Base-by-base conservation (phyloP, 2,888 invertebrate genomes). In the Prosapia bicincta region DNA sequence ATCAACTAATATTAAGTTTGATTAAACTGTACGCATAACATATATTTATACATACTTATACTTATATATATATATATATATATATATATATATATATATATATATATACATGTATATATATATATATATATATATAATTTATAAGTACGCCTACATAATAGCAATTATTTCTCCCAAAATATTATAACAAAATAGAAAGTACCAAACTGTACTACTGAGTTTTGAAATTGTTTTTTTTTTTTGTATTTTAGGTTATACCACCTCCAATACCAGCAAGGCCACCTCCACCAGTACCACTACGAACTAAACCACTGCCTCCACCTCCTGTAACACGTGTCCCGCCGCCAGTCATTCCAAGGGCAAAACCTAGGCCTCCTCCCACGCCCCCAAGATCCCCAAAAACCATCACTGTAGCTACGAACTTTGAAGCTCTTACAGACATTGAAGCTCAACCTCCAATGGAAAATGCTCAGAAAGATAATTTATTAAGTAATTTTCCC, bases 281-380 rank as follows among this genome's bases (percentile, higher is more conserved):
- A 76, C 83, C 83, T 69, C 84, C 83, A 73, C 83, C 84, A 9
- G 84, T 84, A 75, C 79, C 77, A 3, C 75, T 72, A 43, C 74
- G 75, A 7, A 66, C 67, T 9, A 66, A 65, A 26, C 67, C 71
- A 13, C 10, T 69, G 24, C 76, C 73, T 75, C 86, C 86, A 15
- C 87, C 86, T 69, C 86, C 86, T 1, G 84, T 86, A 3, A 85
- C 86, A 0, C 86, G 86, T 0, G 84, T 80, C 81, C 88, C 84
- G 23, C 85, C 88, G 0, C 76, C 75, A 6, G 79, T 79, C 7
- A 54, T 20, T 5, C 54, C 54, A 5, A 54, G 54, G 20, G 2
- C 54, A n/a, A 54, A 13, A 54, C 72, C 10, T 30, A 7, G 15
- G 1, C 67, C 26, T 26, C 26, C 54, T 67, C 7, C 75, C 80